Conservation (phyloP, 1,140 invertebrate genomes). For the Drosophila leontia region DNA sequence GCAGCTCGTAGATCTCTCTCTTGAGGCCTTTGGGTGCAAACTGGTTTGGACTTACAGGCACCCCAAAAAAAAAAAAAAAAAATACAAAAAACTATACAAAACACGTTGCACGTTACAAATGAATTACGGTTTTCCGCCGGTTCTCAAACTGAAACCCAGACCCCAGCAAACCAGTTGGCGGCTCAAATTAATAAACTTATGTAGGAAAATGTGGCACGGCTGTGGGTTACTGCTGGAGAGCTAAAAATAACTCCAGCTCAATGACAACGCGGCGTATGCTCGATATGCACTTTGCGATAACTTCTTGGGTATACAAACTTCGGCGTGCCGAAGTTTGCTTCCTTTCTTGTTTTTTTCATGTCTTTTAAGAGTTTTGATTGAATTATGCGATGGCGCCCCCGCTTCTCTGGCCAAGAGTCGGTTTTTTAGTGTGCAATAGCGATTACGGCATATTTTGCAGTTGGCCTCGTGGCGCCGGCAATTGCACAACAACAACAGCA, state of each 20-base stretch:
- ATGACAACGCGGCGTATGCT: conserved; percentile 80
- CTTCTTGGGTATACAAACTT: too few species aligned
- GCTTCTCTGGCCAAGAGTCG: conserved; percentile 4
- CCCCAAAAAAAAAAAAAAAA: conserved; percentile 5
- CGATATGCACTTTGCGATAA: conserved; percentile 64
- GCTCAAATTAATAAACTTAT: conserved; percentile 76
- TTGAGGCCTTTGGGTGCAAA: conserved; percentile 65
- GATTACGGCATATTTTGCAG: conserved; percentile 79
- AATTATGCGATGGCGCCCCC: conserved; percentile 68
- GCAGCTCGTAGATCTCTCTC: conserved; percentile 24
- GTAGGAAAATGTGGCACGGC: conserved; percentile 61
- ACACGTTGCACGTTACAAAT: conserved; percentile 76
- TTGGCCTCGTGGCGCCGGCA: conserved; percentile 78
- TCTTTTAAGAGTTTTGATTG: conserved; percentile 67
- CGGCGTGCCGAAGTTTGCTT: too few species aligned
- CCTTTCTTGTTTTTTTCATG: too few species aligned
- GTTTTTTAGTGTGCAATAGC: conserved; percentile 30
- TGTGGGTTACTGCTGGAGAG: conserved; percentile 55
- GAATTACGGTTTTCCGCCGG: conserved; percentile 63
- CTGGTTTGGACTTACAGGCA: conserved; percentile 54
- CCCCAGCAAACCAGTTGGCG: conserved; percentile 65
- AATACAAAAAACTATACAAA: conserved; percentile 17
- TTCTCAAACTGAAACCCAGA: conserved; percentile 18
- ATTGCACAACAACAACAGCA: conserved; percentile 70
- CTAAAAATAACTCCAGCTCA: conserved; percentile 73